phyloP scores from a whole-genome alignment of 1,140 invertebrate genomes.

The Calephelis nemesis region DNA sequence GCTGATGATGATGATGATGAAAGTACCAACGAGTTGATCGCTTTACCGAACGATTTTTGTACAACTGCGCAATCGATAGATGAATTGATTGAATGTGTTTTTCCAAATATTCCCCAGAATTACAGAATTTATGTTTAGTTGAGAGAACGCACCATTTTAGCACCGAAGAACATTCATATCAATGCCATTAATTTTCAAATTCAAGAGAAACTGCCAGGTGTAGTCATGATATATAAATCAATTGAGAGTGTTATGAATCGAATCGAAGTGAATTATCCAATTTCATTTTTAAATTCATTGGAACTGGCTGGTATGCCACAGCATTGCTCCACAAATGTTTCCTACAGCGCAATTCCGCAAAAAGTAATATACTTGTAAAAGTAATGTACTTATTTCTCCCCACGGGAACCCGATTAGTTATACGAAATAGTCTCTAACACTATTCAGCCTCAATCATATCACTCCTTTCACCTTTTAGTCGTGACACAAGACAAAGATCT shows the following conservation, averaged over 20 bases:
- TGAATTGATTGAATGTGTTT: constrained; percentile 27
- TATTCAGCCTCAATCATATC: too few relatives aligned
- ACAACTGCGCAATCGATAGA: constrained; percentile 23
- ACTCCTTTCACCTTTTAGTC: too few relatives aligned
- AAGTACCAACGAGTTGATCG: constrained; percentile 24
- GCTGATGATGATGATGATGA: too few relatives aligned
- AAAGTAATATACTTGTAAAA: too few relatives aligned
- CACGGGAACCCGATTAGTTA: too few relatives aligned
- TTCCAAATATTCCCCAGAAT: constrained; percentile 27
- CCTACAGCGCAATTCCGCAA: too few relatives aligned
- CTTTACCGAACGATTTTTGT: constrained; percentile 26
- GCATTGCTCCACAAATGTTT: constrained; percentile 29
- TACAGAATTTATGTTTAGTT: constrained; percentile 26
- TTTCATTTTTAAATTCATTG: constrained; percentile 62
- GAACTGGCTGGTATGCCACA: constrained; percentile 48
- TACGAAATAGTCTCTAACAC: too few relatives aligned
- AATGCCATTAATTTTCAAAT: background rate
- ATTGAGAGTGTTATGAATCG: constrained; percentile 50
- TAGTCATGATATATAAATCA: constrained; percentile 37
- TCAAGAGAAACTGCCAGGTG: constrained; percentile 28
- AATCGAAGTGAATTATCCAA: constrained; percentile 53
- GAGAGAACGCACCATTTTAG: constrained; percentile 25
- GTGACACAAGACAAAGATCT: too few relatives aligned
- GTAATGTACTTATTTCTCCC: too few relatives aligned
- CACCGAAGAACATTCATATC: constrained; percentile 21